Percentiles rank a stretch among this genome's conserved stretches.
phyloP scores from a whole-genome alignment of 1,140 invertebrate genomes.

The Pollicipes pollicipes region DNA sequence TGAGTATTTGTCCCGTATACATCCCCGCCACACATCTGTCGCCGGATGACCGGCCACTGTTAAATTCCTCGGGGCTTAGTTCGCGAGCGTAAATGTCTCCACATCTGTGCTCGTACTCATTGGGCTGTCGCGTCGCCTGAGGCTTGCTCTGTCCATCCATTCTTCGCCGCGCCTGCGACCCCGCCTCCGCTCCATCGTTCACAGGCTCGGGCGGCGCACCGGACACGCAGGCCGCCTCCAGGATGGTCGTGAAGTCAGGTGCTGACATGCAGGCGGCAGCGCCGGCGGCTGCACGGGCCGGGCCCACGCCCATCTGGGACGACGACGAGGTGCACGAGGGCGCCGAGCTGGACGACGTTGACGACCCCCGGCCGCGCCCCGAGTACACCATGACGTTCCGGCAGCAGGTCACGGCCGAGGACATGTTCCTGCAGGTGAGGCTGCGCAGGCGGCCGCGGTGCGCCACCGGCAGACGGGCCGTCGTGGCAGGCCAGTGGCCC shows the following conservation, averaged over 20 bases:
- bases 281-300: too few relatives aligned
- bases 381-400: background rate
- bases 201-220: background rate
- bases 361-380: background rate
- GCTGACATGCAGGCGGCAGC: background rate
- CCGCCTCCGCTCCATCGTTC: background rate
- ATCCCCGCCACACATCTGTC: too few relatives aligned
- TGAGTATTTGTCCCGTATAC: background rate
- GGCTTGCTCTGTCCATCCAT: too few relatives aligned
- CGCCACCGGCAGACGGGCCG: too few relatives aligned
- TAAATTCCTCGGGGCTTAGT: too few relatives aligned
- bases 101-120: too few relatives aligned
- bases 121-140: too few relatives aligned
- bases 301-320: background rate
- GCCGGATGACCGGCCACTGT: too few relatives aligned
- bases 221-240: background rate
- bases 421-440: background rate
- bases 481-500: too few relatives aligned
- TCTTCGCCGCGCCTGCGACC: too few relatives aligned
- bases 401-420: background rate
- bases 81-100: too few relatives aligned
- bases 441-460: too few relatives aligned
- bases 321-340: background rate
- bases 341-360: background rate
- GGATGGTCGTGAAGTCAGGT: background rate